Evolutionary conservation across 2,888 invertebrate genomes (phyloP), one percentile per base, ranked within the genome.

Genomic region (Drosophila fulvimacula): DNA sequence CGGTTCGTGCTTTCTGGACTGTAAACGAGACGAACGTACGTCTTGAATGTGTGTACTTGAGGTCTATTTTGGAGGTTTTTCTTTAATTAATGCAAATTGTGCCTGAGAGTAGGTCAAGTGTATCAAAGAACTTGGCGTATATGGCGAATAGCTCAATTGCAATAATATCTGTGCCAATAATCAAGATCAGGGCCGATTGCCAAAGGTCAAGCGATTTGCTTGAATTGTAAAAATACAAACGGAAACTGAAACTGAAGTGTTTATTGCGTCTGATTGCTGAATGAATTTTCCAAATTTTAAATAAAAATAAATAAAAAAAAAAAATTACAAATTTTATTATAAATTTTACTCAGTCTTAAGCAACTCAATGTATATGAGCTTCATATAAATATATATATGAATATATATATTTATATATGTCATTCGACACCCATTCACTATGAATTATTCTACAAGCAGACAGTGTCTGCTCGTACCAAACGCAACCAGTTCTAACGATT

Each of bases 1-100:
- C 53, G 61, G 69, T 72, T 81, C 75, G 87, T 83, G 83, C 71
- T 67, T 88, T 88, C 84, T 88, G 83, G 76, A 87, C 89, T 83
- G 89, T 84, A 81, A 83, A 83, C 70, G 49, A 58, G 19, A 36
- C 19, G 41, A 6, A 49, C 15, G 38, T 34, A 60, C 52, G 38
- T 55, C 63, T 65, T 55, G 64, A 57, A 53, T 34, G 21, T 36
- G 58, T 76, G 58, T 76, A 39, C 62, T 58, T 49, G 74, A 68
- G 46, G 58, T 57, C 51, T 64, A 46, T 48, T 82, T 69, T 67
- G 83, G 85, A 86, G 87, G 83, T 74, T 86, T 77, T 81, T 72
- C 9, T 81, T 74, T 15, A 66, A 70, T 81, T 81, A 77, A 72
- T 86, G 71, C 58, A 78, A 88, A 77, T 74, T 81, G 69, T 68